phyloP scores from a whole-genome alignment of 2,797 vertebrate genomes.

The Heteromormyrus szaboi region DNA sequence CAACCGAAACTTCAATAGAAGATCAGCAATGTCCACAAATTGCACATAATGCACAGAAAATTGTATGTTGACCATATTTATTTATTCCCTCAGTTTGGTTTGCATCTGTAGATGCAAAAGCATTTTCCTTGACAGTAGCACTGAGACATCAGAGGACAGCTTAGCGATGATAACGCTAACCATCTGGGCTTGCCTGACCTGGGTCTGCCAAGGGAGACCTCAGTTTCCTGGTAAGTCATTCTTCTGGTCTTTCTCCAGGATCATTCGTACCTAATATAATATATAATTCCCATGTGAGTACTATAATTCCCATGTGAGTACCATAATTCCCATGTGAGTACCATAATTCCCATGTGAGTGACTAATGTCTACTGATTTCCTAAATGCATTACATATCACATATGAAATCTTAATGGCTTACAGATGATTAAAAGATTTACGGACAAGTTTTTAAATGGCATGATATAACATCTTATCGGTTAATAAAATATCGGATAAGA shows the following conservation, averaged over 20 bases:
- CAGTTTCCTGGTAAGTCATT: constrained; percentile 57
- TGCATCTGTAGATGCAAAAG: background rate
- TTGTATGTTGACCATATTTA: background rate
- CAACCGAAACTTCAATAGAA: background rate
- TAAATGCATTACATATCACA: background rate
- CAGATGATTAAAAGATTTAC: background rate
- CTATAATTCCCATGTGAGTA: too few relatives aligned
- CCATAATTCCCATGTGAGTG: background rate
- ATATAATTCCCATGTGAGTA: background rate
- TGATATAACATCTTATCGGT: background rate
- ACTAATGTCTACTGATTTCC: background rate
- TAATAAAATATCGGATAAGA: background rate
- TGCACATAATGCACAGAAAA: background rate
- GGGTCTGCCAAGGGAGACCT: constrained; percentile 37
- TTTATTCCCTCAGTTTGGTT: background rate
- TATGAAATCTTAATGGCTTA: background rate
- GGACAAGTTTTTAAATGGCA: background rate
- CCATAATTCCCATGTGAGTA: too few relatives aligned
- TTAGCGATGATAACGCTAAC: constrained; percentile 50
- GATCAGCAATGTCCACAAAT: background rate
- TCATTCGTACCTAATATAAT: background rate
- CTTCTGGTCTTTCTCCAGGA: background rate
- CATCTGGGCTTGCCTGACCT: constrained; percentile 43
- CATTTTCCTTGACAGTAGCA: background rate
- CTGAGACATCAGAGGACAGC: constrained; percentile 15